Conservation (phyloP, 2,888 invertebrate genomes). For the Luffia ferchaultella region DNA sequence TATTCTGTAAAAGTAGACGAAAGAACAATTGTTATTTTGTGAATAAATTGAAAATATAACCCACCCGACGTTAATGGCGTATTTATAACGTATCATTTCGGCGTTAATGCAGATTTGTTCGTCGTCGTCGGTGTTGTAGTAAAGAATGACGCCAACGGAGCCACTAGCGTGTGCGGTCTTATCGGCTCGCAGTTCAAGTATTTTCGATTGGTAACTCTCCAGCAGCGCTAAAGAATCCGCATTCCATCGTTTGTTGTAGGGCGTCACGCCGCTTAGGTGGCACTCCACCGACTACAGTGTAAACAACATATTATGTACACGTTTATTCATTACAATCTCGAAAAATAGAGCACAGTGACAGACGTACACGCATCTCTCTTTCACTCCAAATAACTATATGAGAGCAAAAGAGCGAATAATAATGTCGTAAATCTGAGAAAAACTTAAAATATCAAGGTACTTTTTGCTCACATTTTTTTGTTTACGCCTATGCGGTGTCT, state of each 20-base stretch:
- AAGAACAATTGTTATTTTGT: too few species aligned
- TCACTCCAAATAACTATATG: too few species aligned
- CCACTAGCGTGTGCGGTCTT: slow-evolving; percentile 26
- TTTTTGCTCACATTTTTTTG: too few species aligned
- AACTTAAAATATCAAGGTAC: too few species aligned
- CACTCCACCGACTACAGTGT: slow-evolving; percentile 41
- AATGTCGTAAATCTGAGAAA: too few species aligned
- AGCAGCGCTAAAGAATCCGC: slow-evolving; percentile 34
- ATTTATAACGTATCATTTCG: slow-evolving; percentile 46
- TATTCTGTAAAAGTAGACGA: not conserved
- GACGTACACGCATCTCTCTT: too few species aligned
- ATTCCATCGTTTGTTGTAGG: slow-evolving; percentile 43
- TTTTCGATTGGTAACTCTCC: slow-evolving; percentile 23
- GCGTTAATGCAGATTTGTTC: slow-evolving; percentile 36
- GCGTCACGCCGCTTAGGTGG: slow-evolving; percentile 45
- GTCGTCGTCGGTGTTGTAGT: slow-evolving; percentile 28
- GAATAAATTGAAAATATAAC: too few species aligned
- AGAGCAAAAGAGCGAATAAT: too few species aligned
- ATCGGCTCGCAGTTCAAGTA: slow-evolving; percentile 36
- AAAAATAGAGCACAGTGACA: too few species aligned
- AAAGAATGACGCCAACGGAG: slow-evolving; percentile 40
- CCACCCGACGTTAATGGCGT: slow-evolving; percentile 47
- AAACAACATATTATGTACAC: too few species aligned
- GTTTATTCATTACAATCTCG: too few species aligned
- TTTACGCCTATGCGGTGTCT: too few species aligned